Base-by-base conservation (phyloP, 2,113 vertebrate species). In the Shinisaurus crocodilurus region DNA sequence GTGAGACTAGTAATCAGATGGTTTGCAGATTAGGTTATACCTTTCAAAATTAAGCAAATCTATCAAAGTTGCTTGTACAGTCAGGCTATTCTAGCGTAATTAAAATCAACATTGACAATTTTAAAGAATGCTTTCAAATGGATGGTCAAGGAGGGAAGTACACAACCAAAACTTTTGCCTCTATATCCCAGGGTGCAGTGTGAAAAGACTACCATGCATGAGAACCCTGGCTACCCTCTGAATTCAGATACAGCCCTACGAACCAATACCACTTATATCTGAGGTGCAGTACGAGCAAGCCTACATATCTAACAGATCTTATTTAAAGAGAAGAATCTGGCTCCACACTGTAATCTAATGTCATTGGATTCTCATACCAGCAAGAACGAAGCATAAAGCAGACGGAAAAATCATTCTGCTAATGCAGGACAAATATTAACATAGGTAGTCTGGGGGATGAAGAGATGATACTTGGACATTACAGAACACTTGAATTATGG, bases 381-480 rank as follows among this genome's bases (percentile, higher is more conserved):
- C 45, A 12, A 90, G 84, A 76, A 0, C 79, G n/a, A n/a, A n/a
- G n/a, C n/a, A n/a, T n/a, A 25, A 90, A 95, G 86, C 57, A 85
- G 23, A 25, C 34, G 37, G 87, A 92, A 87, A 93, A 75, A 6
- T 37, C 67, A 65, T 63, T 87, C 82, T 76, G 92, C 85, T 69
- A 85, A 90, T 43, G n/a, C 34, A 27, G n/a, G 60, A 74, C 82
- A 93, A 93, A 91, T 94, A 91, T 72, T 86, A 3, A 0, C 92
- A 67, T 40, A 29, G n/a, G 32, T 76, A n/a, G 72, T 15, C 1
- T 3, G 50, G 88, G 16, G 67, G 40, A 5, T 6, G 34, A 18
- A 10, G 43, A 76, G 25, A 48, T 8, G 45, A 40, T 29, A 20
- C 27, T 40, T 63, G 60, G 45, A 77, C 29, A 6, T 57, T 40